These are phyloP conservation scores for Acleris cristana DNA, from an alignment of 2,888 invertebrate species.

Conservation along the genomic window DNA sequence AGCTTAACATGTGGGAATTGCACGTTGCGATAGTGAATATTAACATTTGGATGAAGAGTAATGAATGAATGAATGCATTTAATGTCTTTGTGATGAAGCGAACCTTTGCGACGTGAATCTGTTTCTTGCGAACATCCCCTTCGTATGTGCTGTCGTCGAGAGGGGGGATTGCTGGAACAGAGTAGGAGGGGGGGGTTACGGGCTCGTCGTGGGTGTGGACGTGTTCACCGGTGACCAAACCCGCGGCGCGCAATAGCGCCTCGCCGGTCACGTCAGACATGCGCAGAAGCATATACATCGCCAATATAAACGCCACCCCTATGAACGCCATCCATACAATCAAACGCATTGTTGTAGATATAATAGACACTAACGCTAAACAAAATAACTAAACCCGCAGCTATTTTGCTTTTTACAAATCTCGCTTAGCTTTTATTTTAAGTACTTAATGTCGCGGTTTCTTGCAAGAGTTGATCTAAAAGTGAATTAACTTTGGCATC, in stretches of 20 bases:
- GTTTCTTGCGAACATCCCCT: background rate
- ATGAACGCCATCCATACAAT: slow-evolving; percentile 50
- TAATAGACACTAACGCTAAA: background rate
- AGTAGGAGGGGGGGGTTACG: no score
- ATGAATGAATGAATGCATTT: no score
- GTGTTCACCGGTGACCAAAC: slow-evolving; percentile 7
- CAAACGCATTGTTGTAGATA: slow-evolving; percentile 55
- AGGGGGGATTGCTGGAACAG: no score
- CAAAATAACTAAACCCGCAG: slow-evolving; percentile 7
- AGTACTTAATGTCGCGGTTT: background rate
- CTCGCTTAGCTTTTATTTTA: background rate
- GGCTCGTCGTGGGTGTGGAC: background rate
- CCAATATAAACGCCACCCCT: slow-evolving; percentile 48
- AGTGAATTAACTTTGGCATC: slow-evolving; percentile 1
- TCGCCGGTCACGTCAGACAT: slow-evolving; percentile 45
- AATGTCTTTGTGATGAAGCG: background rate
- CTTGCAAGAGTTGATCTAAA: background rate
- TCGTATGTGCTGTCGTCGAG: background rate
- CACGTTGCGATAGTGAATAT: no score
- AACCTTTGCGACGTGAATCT: slow-evolving; percentile 43
- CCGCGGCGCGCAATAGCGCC: slow-evolving; percentile 35
- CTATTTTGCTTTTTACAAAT: background rate
- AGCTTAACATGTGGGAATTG: no score
- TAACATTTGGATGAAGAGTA: no score
- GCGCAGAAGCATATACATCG: slow-evolving; percentile 51